Conservation (phyloP, 2,113 vertebrate genomes). For the Ictidomys tridecemlineatus region DNA sequence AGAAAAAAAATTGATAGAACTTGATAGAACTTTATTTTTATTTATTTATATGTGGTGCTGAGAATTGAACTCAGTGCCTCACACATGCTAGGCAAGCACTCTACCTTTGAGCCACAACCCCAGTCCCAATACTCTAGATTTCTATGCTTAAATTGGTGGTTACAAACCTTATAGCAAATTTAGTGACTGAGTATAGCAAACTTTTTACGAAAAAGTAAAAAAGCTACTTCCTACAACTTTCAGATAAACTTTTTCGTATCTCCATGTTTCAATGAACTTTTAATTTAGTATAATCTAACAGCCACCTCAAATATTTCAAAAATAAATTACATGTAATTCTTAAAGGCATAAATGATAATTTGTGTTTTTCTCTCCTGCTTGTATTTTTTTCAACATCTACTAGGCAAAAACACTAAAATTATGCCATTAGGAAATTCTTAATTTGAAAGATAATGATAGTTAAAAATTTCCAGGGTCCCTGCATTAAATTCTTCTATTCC, state of each 20-base stretch:
- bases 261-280: not conserved
- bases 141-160: not conserved
- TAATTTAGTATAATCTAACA: not conserved
- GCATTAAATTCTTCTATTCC: not conserved
- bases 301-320: not conserved
- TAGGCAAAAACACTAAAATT: not conserved
- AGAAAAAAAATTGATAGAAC: too few species aligned
- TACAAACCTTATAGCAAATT: slow-evolving; percentile 36
- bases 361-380: not conserved
- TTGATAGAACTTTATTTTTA: too few species aligned
- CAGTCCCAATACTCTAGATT: too few species aligned
- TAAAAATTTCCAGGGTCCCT: not conserved
- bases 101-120: too few species aligned
- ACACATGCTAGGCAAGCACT: too few species aligned
- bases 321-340: not conserved
- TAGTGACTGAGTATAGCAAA: not conserved
- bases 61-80: too few species aligned
- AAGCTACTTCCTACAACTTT: not conserved
- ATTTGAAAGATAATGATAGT: not conserved
- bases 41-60: too few species aligned
- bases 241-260: slow-evolving; percentile 32
- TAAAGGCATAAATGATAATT: not conserved
- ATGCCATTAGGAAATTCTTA: not conserved
- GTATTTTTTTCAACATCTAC: not conserved
- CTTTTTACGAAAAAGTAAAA: not conserved